Base-by-base conservation (phyloP, 2,888 invertebrate species). In the Panzeria rudis region DNA sequence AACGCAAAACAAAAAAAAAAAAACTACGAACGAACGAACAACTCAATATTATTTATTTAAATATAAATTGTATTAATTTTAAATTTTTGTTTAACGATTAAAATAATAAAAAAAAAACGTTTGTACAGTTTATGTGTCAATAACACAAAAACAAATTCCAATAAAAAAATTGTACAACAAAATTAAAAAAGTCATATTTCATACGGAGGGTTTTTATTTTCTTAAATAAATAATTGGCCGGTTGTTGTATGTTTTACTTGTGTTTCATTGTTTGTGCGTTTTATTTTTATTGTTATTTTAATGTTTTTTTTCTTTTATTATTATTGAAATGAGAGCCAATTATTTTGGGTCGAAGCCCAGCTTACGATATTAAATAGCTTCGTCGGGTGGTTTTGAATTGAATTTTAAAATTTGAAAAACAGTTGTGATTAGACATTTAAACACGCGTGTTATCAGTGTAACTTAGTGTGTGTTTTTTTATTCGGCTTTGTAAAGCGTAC, bases 381-480 rank as follows among this genome's bases (percentile, higher is more conserved):
- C 52, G 32, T 9, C 35, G 59, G 7, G 50, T 25, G 66, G 47
- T 56, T 68, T 80, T 50, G 38, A 59, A 66, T 66, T 59, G 29
- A 59, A 56, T 64, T 80, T 66, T 20, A 59, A 80, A 38, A 62
- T 35, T 59, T 29, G 1, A 50, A 56, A 71, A 72, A 61, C 73
- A 80, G 80, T 80, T 80, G 80, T 20, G 56, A 50, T 80, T 73
- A 80, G 66, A 68, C 73, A 50, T 50, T 80, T 66, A 38, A 78
- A 41, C 50, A 61, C 73, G 73, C 38, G 73, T 80, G 66, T 73
- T 73, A 68, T n/a, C 73, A 66, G 5, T n/a, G 38, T 38, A 32
- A 44, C 9, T 11, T 1, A 5, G 32, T 8, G 23, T 54, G 3
- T 54, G 52, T 38, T 7, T 32, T 20, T 62, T 20, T 71, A 11